Conservation (phyloP, 1,140 invertebrate species). For the Oppia nitens region DNA sequence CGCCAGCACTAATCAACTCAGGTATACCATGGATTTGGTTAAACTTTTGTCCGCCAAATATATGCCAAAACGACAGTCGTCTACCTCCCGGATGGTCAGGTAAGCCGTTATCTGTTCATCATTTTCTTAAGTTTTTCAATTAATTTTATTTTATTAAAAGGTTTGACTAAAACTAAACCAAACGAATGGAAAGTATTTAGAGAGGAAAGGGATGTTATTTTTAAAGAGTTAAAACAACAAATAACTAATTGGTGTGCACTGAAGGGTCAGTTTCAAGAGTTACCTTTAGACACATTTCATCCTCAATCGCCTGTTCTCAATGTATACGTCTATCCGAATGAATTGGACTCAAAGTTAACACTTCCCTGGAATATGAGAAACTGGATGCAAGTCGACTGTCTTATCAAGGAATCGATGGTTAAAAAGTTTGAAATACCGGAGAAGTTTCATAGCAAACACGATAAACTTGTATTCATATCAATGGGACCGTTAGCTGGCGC, state of each 20-base stretch:
- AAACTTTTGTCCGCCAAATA: no score
- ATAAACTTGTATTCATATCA: neutral
- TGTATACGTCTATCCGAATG: constrained; percentile 14
- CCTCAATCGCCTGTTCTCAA: constrained; percentile 14
- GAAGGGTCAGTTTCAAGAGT: neutral
- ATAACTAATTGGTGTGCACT: neutral
- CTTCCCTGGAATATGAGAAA: neutral
- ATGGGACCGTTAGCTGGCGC: constrained; percentile 16
- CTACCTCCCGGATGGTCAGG: no score
- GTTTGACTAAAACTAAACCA: no score
- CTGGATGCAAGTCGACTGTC: constrained; percentile 3
- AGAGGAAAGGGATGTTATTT: no score
- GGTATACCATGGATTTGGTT: no score
- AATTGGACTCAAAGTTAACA: constrained; percentile 16
- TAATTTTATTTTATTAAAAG: no score
- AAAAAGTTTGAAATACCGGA: constrained; percentile 1
- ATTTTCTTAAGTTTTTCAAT: no score
- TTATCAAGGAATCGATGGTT: neutral
- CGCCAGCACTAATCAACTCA: no score
- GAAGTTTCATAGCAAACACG: neutral
- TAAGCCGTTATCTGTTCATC: no score
- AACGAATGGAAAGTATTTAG: no score
- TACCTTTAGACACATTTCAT: neutral
- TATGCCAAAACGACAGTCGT: no score
- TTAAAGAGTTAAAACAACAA: neutral